These are phyloP conservation scores for Archips crataeganus DNA, from an alignment of 2,888 invertebrate genomes.

Conservation along the genomic window DNA sequence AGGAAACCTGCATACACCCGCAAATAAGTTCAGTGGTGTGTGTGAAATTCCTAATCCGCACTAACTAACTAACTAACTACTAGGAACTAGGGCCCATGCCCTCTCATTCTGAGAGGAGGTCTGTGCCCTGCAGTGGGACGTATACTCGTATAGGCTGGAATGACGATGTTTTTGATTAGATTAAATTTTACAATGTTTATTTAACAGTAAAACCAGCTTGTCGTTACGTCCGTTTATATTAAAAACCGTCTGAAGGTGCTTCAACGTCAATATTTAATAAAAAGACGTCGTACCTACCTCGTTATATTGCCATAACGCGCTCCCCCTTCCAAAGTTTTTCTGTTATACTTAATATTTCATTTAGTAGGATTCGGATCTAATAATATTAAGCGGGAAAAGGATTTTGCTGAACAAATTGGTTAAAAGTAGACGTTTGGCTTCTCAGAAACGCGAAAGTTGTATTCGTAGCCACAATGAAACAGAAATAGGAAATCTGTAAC, in stretches of 20 bases:
- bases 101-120: no score
- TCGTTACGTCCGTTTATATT: not conserved
- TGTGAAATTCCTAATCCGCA: no score
- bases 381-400: conserved; percentile 52
- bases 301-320: conserved; percentile 46
- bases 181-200: no score
- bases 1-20: no score
- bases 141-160: no score
- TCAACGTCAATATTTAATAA: conserved; percentile 10
- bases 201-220: not conserved
- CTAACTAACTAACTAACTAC: no score
- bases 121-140: no score
- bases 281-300: conserved; percentile 23
- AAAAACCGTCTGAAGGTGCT: conserved; percentile 1
- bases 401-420: conserved; percentile 49
- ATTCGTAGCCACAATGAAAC: not conserved
- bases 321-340: conserved; percentile 59
- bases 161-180: no score
- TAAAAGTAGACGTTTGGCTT: conserved; percentile 47
- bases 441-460: conserved; percentile 36
- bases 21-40: no score
- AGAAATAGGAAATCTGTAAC: not conserved
- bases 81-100: no score
- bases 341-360: conserved; percentile 69
- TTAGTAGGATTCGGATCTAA: conserved; percentile 60